Evolutionary conservation across 2,113 vertebrate species (phyloP), one percentile per base, ranked within the genome.

Genomic region (Dinomys branickii): DNA sequence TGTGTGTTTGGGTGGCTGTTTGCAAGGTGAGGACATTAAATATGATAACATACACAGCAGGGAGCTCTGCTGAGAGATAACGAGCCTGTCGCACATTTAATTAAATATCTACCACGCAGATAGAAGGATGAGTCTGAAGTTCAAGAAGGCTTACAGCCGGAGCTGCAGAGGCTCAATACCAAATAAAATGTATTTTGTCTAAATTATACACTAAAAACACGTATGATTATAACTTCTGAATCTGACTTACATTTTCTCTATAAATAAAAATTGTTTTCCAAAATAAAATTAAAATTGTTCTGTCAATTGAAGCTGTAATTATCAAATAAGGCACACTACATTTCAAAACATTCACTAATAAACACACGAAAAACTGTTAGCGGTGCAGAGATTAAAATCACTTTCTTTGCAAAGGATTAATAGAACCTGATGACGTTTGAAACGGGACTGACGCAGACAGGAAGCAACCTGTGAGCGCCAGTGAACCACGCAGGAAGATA

Each of bases 301-400:
- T 75, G 41, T 52, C 59, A 89, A 47, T 10, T 24, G 35, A 58
- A 52, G 33, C 58, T 93, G 6, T 56, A 71, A 63, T 56, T 80
- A 33, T 61, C 44, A 59, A 93, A 52, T 78, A 87, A 92, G 73
- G 54, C 73, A 35, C 77, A 85, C 58, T 59, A 78, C 54, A 82
- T 63, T 71, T 87, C 94, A 82, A 92, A 98, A 95, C 44, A 75
- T 13, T 97, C 52, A 92, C 56, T 92, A 89, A 56, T 80, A 41
- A 95, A 90, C 11, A 61, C 16, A 30, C 58, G 52, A 58, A 38
- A 94, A 90, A 90, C 1, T 41, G 6, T 33, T 71, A 63, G 9
- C 24, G 75, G 81, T 80, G 1, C 35, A 69, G 9, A 65, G 2
- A 96, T 75, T 82, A 87, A 41, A 91, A 67, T 83, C 20, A 52